A percentile compares a stretch with the other conserved stretches of the same genome.
Conservation (phyloP, 2,797 vertebrate genomes). For the Astyanax mexicanus region DNA sequence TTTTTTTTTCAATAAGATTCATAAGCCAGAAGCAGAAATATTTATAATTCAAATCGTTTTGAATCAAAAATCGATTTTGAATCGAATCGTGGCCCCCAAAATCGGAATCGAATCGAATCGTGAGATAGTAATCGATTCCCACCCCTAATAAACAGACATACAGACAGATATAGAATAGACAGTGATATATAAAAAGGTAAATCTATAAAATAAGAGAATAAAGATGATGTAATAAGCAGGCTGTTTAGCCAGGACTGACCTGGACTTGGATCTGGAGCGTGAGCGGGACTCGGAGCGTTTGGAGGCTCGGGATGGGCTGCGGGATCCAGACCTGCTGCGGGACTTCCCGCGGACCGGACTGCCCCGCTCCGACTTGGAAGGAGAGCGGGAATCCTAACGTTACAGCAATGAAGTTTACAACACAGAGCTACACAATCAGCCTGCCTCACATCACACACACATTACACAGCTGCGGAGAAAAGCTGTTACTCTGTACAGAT, state of each 20-base stretch:
- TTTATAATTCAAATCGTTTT: too few relatives aligned
- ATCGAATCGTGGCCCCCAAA: too few relatives aligned
- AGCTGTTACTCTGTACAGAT: conserved; percentile 75
- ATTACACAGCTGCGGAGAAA: conserved; percentile 85
- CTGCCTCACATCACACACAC: conserved; percentile 45
- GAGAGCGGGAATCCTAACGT: conserved; percentile 91
- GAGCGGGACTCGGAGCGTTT: conserved; percentile 90
- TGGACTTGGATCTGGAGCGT: conserved; percentile 90
- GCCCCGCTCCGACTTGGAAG: conserved; percentile 90
- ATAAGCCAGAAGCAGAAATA: too few relatives aligned
- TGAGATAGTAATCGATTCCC: too few relatives aligned
- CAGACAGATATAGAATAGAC: too few relatives aligned
- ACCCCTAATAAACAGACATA: too few relatives aligned
- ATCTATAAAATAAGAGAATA: too few relatives aligned
- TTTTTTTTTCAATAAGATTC: too few relatives aligned
- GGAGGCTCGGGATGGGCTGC: conserved; percentile 86
- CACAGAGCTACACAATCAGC: conserved; percentile 48
- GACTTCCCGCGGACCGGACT: conserved; percentile 90
- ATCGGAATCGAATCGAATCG: too few relatives aligned
- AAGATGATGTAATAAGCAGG: too few relatives aligned
- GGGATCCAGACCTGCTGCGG: conserved; percentile 89
- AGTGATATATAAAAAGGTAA: too few relatives aligned
- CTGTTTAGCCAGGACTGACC: conserved; percentile 78
- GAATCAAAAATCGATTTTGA: too few relatives aligned
- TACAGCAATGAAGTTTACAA: conserved; percentile 79